Conservation (phyloP, 2,888 invertebrate species). For the Podabrus alpinus region DNA sequence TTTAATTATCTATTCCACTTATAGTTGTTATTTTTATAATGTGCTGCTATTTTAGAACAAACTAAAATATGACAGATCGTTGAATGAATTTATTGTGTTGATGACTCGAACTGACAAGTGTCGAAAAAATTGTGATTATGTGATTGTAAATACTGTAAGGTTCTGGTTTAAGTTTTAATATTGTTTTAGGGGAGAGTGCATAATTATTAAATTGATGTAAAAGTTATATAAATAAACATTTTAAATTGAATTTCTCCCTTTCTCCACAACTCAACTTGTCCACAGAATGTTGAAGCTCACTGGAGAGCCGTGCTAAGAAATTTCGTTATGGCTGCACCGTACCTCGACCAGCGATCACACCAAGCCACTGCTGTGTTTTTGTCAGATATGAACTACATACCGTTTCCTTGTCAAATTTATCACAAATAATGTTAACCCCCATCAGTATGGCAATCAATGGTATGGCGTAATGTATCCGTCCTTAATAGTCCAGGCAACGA, state of each 20-base stretch:
- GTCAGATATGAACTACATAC: no score
- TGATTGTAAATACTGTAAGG: constrained; percentile 4
- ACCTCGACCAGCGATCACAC: no score
- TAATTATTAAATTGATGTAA: constrained; percentile 33
- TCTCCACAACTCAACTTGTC: no score
- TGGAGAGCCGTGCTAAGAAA: no score
- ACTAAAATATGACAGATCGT: neutral
- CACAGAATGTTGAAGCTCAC: no score
- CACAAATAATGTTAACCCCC: no score
- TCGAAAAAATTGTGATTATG: neutral
- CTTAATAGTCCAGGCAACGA: no score
- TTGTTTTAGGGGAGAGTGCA: constrained; percentile 11
- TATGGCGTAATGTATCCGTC: no score
- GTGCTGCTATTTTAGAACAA: neutral
- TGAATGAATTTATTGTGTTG: constrained; percentile 1
- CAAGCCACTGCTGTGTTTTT: no score
- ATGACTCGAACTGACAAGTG: neutral
- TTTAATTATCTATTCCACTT: neutral
- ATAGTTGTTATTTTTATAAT: constrained; percentile 5
- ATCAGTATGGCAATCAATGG: no score
- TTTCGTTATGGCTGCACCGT: no score
- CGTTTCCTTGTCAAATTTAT: no score
- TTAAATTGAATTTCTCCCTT: neutral
- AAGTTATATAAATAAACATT: constrained; percentile 36
- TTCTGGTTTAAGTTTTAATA: constrained; percentile 23